These are phyloP conservation scores for Zelostemma sp. DNA, from an alignment of 1,140 invertebrate species.

Conservation along the genomic window DNA sequence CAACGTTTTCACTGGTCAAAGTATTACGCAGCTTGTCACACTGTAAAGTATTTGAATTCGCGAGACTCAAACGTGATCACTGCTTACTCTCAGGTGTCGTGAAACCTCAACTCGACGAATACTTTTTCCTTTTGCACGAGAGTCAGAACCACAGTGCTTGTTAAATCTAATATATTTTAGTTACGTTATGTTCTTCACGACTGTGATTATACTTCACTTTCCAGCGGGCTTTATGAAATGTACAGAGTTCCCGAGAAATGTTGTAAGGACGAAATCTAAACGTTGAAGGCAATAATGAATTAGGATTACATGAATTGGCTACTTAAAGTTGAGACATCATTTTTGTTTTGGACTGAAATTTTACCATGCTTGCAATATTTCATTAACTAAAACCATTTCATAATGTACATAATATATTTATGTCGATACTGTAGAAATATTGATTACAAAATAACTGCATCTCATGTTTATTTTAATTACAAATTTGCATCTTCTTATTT, in stretches of 20 bases:
- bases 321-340: too few species aligned
- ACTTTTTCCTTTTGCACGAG: too few species aligned
- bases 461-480: background rate
- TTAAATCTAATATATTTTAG: background rate
- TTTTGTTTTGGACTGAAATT: background rate
- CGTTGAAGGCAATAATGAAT: too few species aligned
- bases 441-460: background rate
- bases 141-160: background rate
- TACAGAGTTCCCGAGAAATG: background rate
- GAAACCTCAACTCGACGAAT: too few species aligned
- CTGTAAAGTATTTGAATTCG: background rate
- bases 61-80: background rate
- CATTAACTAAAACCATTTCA: background rate
- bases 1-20: conserved; percentile 20
- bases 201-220: background rate
- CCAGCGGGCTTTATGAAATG: background rate
- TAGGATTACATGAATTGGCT: too few species aligned
- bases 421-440: conserved; percentile 1
- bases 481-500: conserved; percentile 3
- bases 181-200: background rate
- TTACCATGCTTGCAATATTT: background rate
- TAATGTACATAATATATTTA: conserved; percentile 8
- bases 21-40: conserved; percentile 26
- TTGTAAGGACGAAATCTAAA: too few species aligned
- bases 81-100: background rate